Conservation (phyloP, 2,797 vertebrate genomes). For the Echiichthys vipera region DNA sequence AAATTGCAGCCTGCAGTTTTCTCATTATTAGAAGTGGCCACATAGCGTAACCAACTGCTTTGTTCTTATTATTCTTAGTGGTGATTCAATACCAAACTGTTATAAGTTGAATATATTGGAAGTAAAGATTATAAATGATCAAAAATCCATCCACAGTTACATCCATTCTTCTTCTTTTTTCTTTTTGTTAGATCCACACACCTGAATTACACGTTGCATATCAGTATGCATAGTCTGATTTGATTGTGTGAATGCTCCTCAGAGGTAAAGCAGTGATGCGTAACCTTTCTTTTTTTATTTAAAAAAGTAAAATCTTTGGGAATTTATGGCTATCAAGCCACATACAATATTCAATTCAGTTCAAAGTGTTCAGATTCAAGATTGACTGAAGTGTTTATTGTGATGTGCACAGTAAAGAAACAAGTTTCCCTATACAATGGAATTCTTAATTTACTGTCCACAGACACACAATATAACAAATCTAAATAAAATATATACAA, state of each 20-base stretch:
- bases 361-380: too few relatives aligned
- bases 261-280: not conserved
- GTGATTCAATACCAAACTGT: not conserved
- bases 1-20: conserved; percentile 20
- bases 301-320: not conserved
- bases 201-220: not conserved
- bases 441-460: too few relatives aligned
- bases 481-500: too few relatives aligned
- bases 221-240: not conserved
- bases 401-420: too few relatives aligned
- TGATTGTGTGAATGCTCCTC: not conserved
- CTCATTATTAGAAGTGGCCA: conserved; percentile 12
- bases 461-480: too few relatives aligned
- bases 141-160: not conserved
- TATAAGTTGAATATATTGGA: not conserved
- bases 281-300: not conserved
- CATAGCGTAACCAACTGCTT: conserved; percentile 11
- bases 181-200: not conserved
- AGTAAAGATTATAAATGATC: not conserved
- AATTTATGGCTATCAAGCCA: not conserved
- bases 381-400: too few relatives aligned
- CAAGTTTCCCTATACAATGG: too few relatives aligned
- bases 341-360: too few relatives aligned
- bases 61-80: conserved; percentile 11
- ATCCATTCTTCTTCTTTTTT: not conserved